Evolutionary conservation across 2,888 invertebrate genomes (phyloP).

Genomic region (Pteria penguin): DNA sequence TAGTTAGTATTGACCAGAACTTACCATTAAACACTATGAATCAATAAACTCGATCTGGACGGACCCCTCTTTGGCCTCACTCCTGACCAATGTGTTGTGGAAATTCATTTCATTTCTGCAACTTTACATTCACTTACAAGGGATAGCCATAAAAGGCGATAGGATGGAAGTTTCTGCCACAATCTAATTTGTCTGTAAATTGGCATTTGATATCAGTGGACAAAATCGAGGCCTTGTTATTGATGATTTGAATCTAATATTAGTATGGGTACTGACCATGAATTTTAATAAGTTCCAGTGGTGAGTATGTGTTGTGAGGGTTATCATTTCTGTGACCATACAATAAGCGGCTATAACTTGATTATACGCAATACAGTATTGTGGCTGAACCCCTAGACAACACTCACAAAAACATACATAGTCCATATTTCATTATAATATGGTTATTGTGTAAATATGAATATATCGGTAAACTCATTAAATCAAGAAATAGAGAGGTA

Average conservation of each 20-base stretch:
- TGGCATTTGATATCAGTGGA: constrained; percentile 24
- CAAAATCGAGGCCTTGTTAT: constrained; percentile 15
- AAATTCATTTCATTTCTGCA: not conserved
- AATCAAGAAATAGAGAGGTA: too few species aligned
- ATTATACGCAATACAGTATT: too few species aligned
- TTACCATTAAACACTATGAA: too few species aligned
- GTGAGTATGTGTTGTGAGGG: not conserved
- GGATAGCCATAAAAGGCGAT: constrained; percentile 22
- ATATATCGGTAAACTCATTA: too few species aligned
- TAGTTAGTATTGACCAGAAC: too few species aligned
- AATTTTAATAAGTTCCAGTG: constrained; percentile 27
- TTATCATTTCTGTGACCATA: not conserved
- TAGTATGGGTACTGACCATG: constrained; percentile 20
- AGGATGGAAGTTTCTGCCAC: constrained; percentile 12
- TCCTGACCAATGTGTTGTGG: not conserved
- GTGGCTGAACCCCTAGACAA: too few species aligned
- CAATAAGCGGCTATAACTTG: too few species aligned
- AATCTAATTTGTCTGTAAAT: constrained; percentile 29
- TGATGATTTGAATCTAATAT: constrained; percentile 18
- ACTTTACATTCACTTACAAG: constrained; percentile 13
- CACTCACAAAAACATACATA: too few species aligned
- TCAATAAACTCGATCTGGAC: too few species aligned
- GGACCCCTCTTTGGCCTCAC: too few species aligned
- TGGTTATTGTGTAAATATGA: too few species aligned
- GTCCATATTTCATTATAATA: too few species aligned